Evolutionary conservation across 2,113 vertebrate species (phyloP), one percentile per base, ranked within the genome.

Genomic region (Marmota flaviventris): DNA sequence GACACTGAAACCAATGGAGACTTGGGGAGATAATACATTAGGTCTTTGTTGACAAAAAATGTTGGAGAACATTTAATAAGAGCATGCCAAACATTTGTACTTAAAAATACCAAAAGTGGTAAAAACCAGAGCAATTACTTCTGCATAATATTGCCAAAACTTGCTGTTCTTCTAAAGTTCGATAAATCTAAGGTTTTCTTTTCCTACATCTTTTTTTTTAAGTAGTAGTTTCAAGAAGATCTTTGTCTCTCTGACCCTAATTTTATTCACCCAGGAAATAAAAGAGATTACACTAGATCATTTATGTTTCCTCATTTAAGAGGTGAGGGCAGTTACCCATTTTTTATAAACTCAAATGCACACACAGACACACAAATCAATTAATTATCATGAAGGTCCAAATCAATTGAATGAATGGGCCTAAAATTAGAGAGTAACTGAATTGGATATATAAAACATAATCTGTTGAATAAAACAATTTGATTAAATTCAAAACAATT

Each of bases 21-120:
- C 13, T 58, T 16, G 1, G 32, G 3, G 34, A 70, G 6, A 87
- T 48, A 82, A 82, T 56, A 37, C 63, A 85, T 90, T 72, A 69
- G 42, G 39, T 91, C 53, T 94, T 81, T 81, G 27, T 37, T 76
- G 13, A 76, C 65, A 8, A 85, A 45, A 91, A 93, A 73, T 85
- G 22, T 88, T 97, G 58, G 17, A 79, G 91, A 96, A 82, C 24
- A 91, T 85, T 77, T 65, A 87, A 85, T 87, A 56, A 77, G 48
- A 85, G 94, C 5, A 27, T 48, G 67, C 58, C 92, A 94, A 93
- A 96, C 83, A 69, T 86, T 85, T 91, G 27, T 51, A 78, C 29
- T 93, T 82, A 20, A 93, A 93, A 87, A 82, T 16, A 91, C 0
- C 7, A 9, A 65, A 87, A 48, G 67, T 65, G 89, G 93, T 56